Base-by-base conservation (phyloP, 2,113 vertebrate genomes). In the Cavia porcellus region DNA sequence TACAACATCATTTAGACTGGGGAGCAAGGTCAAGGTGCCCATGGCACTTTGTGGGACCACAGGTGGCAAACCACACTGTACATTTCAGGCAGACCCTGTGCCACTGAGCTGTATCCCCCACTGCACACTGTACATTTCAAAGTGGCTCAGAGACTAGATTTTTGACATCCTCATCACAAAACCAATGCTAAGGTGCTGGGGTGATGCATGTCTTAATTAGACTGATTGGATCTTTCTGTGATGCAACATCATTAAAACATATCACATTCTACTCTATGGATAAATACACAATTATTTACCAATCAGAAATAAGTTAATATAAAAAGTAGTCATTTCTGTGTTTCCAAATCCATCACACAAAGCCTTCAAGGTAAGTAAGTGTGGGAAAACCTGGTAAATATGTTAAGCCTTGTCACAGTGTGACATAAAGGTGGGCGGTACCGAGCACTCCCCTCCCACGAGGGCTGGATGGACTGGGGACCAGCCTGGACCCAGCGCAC, bases 331-430 rank as follows among this genome's bases (percentile, higher is more conserved):
- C n/a, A 57, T 38, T 79, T 85, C 82, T 86, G 6, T 15, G 35
- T 61, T 77, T 77, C 35, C 13, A 75, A 86, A 90, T 11, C 45
- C 38, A 83, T 52, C 20, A n/a, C 32, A 52, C 6, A 57, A 81
- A 93, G 74, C 81, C 85, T 64, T 64, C 64, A 70, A 93, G 35
- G 81, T 15, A 82, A 90, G 75, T 61, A 24, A 42, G 90, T 32
- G 24, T 24, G 50, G 59, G 15, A 24, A 24, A 45, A 38, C 47
- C 11, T 61, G 61, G 7, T 25, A 9, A n/a, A 55, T 45, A 3
- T 32, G 10, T 38, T 47, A 62, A 45, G 66, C n/a, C 2, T 25
- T 77, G 50, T 9, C 38, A 20, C 5, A 42, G 75, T 14, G 6
- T 38, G 13, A 72, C 30, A 30, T 25, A 3, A 13, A 50, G 13